Base-by-base conservation (phyloP, 2,888 invertebrate genomes). In the Zele albiditarsus region DNA sequence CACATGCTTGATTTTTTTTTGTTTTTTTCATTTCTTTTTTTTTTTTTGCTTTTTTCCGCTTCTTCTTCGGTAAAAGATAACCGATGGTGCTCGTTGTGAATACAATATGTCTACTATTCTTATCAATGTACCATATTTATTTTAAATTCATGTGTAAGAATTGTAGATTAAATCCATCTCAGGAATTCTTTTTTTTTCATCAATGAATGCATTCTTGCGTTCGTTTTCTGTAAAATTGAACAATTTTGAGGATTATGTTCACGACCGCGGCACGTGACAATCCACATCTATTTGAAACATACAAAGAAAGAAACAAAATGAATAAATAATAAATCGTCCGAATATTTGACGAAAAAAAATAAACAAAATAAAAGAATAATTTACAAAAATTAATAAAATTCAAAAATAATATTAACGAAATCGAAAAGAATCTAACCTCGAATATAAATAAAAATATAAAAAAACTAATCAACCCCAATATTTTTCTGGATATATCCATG, bases 151-250 rank as follows among this genome's bases (percentile, higher is more conserved):
- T 83, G 82, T 82, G 83, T 82, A 86, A 83, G 81, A 84, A 80
- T 84, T 84, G 84, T 82, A 85, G 84, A 87, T 85, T 81, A 86
- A 77, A 81, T 83, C 84, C 81, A 80, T 78, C 73, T 84, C 82
- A 80, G 82, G 80, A 83, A 85, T 83, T 85, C 83, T 81, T 83
- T 84, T 84, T 77, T 84, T 84, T 82, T 86, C 85, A 77, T 86
- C 83, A 81, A 82, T 83, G 82, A 87, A 86, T 84, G 83, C 82
- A 79, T 77, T 86, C 85, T 87, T 85, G 84, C 84, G 80, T 82
- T 87, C 84, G 82, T 84, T 86, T 85, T 87, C 86, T 87, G 86
- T 82, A 86, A 88, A 87, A 86, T 84, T 84, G 86, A 86, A 85
- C 84, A 84, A 78, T 77, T 81, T 82, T 77, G 80, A 79, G 67